These are phyloP conservation scores for Chaetura pelagica DNA, from an alignment of 2,113 vertebrate species.

Conservation along the genomic window DNA sequence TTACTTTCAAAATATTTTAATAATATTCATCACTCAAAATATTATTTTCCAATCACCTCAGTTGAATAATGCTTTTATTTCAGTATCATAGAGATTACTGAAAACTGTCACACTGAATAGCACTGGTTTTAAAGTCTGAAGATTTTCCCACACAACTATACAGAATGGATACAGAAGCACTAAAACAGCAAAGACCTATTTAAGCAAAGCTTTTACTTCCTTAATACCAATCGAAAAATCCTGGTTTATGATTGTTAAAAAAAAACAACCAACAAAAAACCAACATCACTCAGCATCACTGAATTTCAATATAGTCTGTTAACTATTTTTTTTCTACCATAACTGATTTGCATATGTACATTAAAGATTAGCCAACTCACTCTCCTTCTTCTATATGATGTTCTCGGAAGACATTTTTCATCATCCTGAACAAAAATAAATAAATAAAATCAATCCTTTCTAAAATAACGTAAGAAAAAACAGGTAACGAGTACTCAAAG, in stretches of 20 bases:
- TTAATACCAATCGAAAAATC: background rate
- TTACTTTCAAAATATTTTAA: background rate
- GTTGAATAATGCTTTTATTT: background rate
- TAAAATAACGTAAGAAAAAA: background rate
- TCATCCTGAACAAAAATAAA: constrained; percentile 78
- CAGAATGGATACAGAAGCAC: fast-evolving
- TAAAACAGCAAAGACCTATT: background rate
- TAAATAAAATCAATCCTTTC: background rate
- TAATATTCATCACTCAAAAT: background rate
- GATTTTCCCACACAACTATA: background rate
- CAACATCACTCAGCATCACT: background rate
- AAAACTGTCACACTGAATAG: background rate
- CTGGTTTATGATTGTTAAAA: background rate
- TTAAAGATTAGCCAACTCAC: constrained; percentile 55
- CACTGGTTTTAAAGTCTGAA: background rate
- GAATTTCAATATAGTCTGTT: background rate
- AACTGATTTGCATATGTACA: background rate
- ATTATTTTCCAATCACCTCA: background rate
- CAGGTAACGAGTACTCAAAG: background rate
- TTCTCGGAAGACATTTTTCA: constrained; percentile 83
- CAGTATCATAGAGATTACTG: background rate
- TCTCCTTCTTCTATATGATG: constrained; percentile 85
- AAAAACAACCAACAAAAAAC: background rate
- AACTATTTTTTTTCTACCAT: background rate
- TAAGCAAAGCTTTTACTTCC: background rate